A percentile compares a stretch with the other conserved stretches of the same genome.
These are phyloP conservation scores for Odocoileus virginianus DNA, from an alignment of 2,113 vertebrate species.

Conservation along the genomic window DNA sequence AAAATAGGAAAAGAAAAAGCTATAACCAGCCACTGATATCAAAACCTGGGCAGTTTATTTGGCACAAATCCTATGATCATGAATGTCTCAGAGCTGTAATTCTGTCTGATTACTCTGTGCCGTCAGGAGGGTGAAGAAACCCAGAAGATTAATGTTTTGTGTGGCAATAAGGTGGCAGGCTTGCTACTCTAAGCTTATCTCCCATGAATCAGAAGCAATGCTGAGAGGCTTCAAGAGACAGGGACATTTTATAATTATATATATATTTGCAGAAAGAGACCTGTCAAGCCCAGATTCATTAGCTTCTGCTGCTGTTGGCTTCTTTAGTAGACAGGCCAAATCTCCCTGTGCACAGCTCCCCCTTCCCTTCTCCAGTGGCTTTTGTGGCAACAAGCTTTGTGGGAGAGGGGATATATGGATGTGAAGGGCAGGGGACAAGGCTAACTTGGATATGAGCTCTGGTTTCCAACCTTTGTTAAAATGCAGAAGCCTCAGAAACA, in stretches of 20 bases:
- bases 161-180: conserved; percentile 40
- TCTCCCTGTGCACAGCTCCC: not conserved
- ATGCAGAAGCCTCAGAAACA: not conserved
- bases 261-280: not conserved
- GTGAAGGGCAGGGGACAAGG: not conserved
- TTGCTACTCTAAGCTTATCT: conserved; percentile 28
- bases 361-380: not conserved
- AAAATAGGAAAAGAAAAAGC: conserved; percentile 4
- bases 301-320: not conserved
- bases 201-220: conserved; percentile 40
- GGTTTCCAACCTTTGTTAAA: not conserved
- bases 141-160: conserved; percentile 51
- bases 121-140: conserved; percentile 25
- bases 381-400: not conserved
- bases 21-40: not conserved
- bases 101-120: conserved; percentile 55
- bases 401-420: not conserved
- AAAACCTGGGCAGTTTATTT: conserved; percentile 42
- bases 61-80: conserved; percentile 42
- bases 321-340: not conserved
- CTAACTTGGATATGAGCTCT: not conserved
- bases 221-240: conserved; percentile 2
- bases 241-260: not conserved
- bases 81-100: conserved; percentile 49
- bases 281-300: conserved; percentile 27